Evolutionary conservation across 2,797 vertebrate genomes (phyloP).

Genomic region (Trematomus bernacchii): DNA sequence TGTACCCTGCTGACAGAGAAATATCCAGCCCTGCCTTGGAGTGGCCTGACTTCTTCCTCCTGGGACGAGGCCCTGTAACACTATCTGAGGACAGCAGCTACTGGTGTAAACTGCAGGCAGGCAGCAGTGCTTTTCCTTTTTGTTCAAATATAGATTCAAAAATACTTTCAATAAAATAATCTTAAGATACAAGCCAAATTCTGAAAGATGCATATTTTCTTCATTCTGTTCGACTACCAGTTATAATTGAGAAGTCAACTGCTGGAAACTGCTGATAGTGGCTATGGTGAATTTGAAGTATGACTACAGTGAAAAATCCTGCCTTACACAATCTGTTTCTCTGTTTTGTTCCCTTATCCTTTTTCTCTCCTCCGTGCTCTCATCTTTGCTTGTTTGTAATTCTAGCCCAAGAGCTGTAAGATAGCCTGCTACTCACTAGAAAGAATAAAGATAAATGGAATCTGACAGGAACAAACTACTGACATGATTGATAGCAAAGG

Average conservation of each 20-base stretch:
- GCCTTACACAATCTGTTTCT: constrained; percentile 16
- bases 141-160: background rate
- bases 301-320: constrained; percentile 14
- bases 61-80: constrained; percentile 45
- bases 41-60: constrained; percentile 34
- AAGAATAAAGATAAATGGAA: constrained; percentile 65
- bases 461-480: constrained; percentile 73
- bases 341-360: constrained; percentile 18
- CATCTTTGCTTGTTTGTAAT: constrained; percentile 65
- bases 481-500: constrained; percentile 66
- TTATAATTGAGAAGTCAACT: background rate
- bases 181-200: background rate
- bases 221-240: background rate
- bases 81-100: constrained; percentile 26
- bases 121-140: background rate
- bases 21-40: constrained; percentile 36
- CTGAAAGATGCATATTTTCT: background rate
- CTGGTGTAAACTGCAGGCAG: constrained; percentile 17
- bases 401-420: constrained; percentile 46
- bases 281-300: constrained; percentile 7
- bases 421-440: constrained; percentile 30
- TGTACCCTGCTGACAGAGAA: constrained; percentile 50
- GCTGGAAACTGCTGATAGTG: background rate
- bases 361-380: constrained; percentile 35
- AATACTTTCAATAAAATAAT: background rate